Evolutionary conservation across 2,113 vertebrate genomes (phyloP), one percentile per base, ranked within the genome.

Genomic region (Brachirus orientalis): DNA sequence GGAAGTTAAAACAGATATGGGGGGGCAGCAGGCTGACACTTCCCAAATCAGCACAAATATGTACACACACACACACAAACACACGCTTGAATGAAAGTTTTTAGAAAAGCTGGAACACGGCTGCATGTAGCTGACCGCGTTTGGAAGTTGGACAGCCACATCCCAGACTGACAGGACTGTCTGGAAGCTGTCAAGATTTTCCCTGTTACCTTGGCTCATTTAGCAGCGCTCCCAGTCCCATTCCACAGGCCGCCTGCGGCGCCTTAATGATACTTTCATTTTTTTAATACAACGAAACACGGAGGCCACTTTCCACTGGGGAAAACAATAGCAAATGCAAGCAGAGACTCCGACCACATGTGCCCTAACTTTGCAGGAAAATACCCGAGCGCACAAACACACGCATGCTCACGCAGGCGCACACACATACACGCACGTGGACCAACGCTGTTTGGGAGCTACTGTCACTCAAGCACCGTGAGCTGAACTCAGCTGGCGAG

Each of bases 391-490:
- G 6, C 40, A 8, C 3, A 8, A 53, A 52, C 43, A 70, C 20
- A 54, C 14, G 57, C 51, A 37, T n/a, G n/a, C n/a, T n/a, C n/a
- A n/a, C n/a, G n/a, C n/a, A n/a, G n/a, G n/a, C 19, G 44, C 37
- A 16, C 28, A 44, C 56, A n/a, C 20, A 63, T 19, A 52, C 17
- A 60, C 1, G 50, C 9, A 66, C 35, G 38, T 8, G 7, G 11
- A 43, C 11, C 4, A 18, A 35, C 22, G 40, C 3, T 8, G 51
- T 63, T 75, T 50, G 63, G 71, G 75, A 77, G 63, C 38, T 14
- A 58, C 69, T 77, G 80, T 85, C 78, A 66, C 41, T 87, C 74
- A 80, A 69, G 71, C 56, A 55, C 61, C 18, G 36, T 54, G 71
- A 68, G 74, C 41, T 67, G 59, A 69, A 57, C 22, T 72, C 66